These are phyloP conservation scores for Lasius platythorax DNA, from an alignment of 2,888 invertebrate species.

Conservation along the genomic window DNA sequence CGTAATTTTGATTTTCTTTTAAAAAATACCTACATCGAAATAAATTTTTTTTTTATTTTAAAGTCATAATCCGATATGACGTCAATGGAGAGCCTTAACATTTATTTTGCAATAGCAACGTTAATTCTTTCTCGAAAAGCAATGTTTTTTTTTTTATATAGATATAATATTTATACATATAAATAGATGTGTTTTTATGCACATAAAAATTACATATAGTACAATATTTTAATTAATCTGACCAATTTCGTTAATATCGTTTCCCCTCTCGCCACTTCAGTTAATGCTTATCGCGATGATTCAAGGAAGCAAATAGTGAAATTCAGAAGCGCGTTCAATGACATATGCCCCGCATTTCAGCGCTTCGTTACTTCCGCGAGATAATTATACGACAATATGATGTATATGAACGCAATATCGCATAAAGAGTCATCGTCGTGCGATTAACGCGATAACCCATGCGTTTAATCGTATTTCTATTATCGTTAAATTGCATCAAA, in stretches of 20 bases:
- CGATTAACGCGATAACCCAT: slow-evolving; percentile 29
- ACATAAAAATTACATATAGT: neutral
- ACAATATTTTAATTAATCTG: neutral
- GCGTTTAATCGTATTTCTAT: slow-evolving; percentile 31
- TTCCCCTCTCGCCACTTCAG: neutral
- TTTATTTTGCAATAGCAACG: neutral
- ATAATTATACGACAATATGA: slow-evolving; percentile 33
- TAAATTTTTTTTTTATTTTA: too few species aligned
- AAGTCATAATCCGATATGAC: too few species aligned
- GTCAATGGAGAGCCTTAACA: too few species aligned
- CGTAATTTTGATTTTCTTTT: neutral
- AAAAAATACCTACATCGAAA: too few species aligned
- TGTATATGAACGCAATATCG: slow-evolving; percentile 18
- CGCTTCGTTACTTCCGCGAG: slow-evolving; percentile 18
- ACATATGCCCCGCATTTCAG: neutral
- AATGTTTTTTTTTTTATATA: too few species aligned
- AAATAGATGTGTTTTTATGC: neutral
- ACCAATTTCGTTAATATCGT: neutral
- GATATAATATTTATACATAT: neutral
- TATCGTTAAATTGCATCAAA: slow-evolving; percentile 33
- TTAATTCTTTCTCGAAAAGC: neutral
- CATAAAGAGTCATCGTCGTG: slow-evolving; percentile 21
- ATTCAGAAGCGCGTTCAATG: slow-evolving; percentile 49
- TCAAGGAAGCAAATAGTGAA: slow-evolving; percentile 14
- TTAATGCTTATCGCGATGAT: slow-evolving; percentile 13